Evolutionary conservation across 1,140 invertebrate genomes (phyloP), one percentile per base, ranked within the genome.

Genomic region (Danaus melanippus): DNA sequence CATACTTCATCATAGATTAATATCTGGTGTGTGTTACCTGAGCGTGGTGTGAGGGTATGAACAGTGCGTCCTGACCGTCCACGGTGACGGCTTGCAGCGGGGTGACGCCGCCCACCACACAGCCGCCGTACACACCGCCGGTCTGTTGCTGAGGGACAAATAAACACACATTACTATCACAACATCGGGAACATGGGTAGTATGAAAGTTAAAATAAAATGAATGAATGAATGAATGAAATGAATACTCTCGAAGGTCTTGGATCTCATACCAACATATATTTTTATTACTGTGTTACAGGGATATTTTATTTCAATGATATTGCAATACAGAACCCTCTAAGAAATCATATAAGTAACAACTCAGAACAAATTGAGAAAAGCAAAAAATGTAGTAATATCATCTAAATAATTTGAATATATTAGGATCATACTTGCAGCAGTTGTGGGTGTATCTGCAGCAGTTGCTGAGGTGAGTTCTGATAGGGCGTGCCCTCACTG

Each of bases 31-130:
- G 12, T 50, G 12, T 42, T 53, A 81, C 81, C 74, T 85, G 78
- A 10, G 76, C 72, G 52, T 85, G 79, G 42, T 83, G 82, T n/a
- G 79, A 91, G 46, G 94, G 95, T 71, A 96, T 95, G 77, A 97
- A 95, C 15, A 97, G 89, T 0, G 95, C 95, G 74, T 97, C 96
- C 74, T 97, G 96, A 0, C 96, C 96, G 81, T 97, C 96, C 7
- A 97, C 93, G 12, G 94, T 96, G 8, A 98, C 93, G 0, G 95
- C 94, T 81, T 97, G 96, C 90, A 96, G 92, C 42, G 79, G 82
- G 21, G 76, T 69, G 57, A 84, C 70, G 7, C 78, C 80, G 9
- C 84, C 83, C 52, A 86, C 75, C 39, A 86, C 50, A 46, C 84
- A 86, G 0, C 84, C 72, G 45, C 82, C 78, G 59, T 87, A 87